Percentiles rank a stretch among this genome's conserved stretches.
These are phyloP conservation scores for Misgurnus mizolepis DNA, from an alignment of 2,113 vertebrate genomes.

Conservation along the genomic window DNA sequence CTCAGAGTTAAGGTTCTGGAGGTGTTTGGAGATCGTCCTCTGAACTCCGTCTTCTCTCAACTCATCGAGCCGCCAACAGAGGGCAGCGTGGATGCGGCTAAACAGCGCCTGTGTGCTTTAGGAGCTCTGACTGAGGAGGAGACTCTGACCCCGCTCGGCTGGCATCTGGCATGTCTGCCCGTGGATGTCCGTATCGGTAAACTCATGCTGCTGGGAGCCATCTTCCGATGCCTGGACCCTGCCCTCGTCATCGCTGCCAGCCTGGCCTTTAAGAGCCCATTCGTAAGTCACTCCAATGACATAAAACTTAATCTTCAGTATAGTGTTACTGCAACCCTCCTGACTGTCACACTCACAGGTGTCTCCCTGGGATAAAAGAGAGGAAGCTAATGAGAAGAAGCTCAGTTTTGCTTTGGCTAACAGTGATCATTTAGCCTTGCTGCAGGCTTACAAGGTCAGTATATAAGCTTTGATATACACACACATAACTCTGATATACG, in stretches of 20 bases:
- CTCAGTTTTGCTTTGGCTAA: slow-evolving; percentile 86
- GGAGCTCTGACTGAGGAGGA: slow-evolving; percentile 88
- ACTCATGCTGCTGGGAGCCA: slow-evolving; percentile 94
- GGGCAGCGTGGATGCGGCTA: slow-evolving; percentile 83
- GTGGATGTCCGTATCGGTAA: slow-evolving; percentile 97
- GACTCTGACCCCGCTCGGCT: slow-evolving; percentile 90
- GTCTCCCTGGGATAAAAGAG: slow-evolving; percentile 95
- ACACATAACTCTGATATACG: too few relatives aligned
- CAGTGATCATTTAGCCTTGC: slow-evolving; percentile 92
- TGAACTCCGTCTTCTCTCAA: slow-evolving; percentile 86
- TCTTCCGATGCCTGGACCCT: slow-evolving; percentile 96
- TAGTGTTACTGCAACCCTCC: background rate
- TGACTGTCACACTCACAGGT: slow-evolving; percentile 66
- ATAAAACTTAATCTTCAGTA: background rate
- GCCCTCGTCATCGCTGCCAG: slow-evolving; percentile 95
- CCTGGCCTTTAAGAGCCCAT: slow-evolving; percentile 94
- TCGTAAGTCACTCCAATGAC: slow-evolving; percentile 81
- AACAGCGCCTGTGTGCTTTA: slow-evolving; percentile 86
- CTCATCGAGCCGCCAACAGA: slow-evolving; percentile 86
- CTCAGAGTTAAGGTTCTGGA: slow-evolving; percentile 94
- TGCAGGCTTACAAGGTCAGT: slow-evolving; percentile 90
- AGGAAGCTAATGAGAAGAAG: slow-evolving; percentile 93
- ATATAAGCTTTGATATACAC: background rate
- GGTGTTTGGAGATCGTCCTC: slow-evolving; percentile 80
- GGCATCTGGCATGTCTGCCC: slow-evolving; percentile 94